Evolutionary conservation across 2,888 invertebrate species (phyloP).

Genomic region (Cecidostiba fungosa): DNA sequence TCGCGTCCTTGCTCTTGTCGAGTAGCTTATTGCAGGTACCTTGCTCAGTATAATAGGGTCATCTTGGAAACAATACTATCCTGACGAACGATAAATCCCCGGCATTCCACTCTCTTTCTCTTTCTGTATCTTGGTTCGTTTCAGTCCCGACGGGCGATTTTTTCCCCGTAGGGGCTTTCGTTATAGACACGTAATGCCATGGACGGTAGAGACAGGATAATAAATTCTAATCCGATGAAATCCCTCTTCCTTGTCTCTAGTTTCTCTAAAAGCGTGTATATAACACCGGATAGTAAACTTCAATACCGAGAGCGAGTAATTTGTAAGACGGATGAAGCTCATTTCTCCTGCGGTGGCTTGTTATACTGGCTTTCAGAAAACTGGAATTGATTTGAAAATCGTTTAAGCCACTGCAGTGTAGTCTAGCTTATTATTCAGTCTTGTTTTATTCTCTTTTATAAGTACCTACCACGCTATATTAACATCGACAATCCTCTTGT

Average conservation of each 20-base stretch:
- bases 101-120: constrained; percentile 13
- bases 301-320: constrained; percentile 11
- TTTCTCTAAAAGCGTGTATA: background rate
- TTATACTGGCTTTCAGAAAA: background rate
- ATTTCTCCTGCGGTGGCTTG: background rate
- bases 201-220: constrained; percentile 30
- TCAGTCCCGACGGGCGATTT: constrained; percentile 46
- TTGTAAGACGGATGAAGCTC: constrained; percentile 9
- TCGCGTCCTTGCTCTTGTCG: background rate
- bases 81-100: constrained; percentile 57
- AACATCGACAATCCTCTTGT: too few relatives aligned
- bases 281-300: constrained; percentile 15
- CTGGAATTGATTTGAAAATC: background rate
- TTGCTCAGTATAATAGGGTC: constrained; percentile 44
- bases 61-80: constrained; percentile 51
- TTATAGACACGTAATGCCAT: constrained; percentile 39
- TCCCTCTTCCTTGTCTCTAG: constrained; percentile 27
- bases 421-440: background rate
- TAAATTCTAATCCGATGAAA: constrained; percentile 49
- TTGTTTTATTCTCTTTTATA: too few relatives aligned
- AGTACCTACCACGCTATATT: too few relatives aligned
- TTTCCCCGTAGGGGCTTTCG: constrained; percentile 15
- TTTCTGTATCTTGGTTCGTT: background rate
- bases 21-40: constrained; percentile 45
- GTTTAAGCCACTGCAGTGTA: background rate